Conservation (phyloP, 2,888 invertebrate species). For the Drosophila pseudotakahashii region DNA sequence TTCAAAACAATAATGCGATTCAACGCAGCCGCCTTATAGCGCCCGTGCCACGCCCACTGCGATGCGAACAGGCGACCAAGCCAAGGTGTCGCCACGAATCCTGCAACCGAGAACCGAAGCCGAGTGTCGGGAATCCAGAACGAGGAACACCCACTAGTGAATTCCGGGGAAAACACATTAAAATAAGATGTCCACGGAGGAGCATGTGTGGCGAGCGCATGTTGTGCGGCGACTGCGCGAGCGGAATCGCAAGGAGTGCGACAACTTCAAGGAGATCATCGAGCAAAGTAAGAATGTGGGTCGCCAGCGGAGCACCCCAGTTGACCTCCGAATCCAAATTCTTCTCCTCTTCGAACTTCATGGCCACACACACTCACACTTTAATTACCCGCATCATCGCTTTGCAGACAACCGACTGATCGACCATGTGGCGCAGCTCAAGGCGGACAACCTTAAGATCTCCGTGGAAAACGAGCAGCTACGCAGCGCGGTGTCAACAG, state of each 20-base stretch:
- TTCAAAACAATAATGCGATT: slow-evolving; percentile 34
- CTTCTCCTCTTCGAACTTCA: slow-evolving; percentile 8
- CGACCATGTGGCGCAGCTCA: slow-evolving; percentile 92
- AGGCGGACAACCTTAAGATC: slow-evolving; percentile 93
- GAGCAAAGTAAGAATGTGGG: slow-evolving; percentile 88
- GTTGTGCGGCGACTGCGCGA: slow-evolving; percentile 89
- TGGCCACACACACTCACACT: slow-evolving; percentile 10
- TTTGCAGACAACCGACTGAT: slow-evolving; percentile 93
- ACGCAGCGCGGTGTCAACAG: slow-evolving; percentile 86
- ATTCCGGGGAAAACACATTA: slow-evolving; percentile 11
- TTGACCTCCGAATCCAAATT: slow-evolving; percentile 6
- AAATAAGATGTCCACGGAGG: slow-evolving; percentile 80
- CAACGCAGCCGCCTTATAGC: slow-evolving; percentile 27
- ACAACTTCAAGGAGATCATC: slow-evolving; percentile 92
- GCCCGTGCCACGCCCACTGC: slow-evolving; percentile 18
- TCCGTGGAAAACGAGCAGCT: slow-evolving; percentile 94
- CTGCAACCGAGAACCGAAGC: slow-evolving; percentile 12
- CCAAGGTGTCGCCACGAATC: slow-evolving; percentile 24
- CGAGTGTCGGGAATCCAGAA: slow-evolving; percentile 9
- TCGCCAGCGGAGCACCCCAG: slow-evolving; percentile 5
- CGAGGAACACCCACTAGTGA: slow-evolving; percentile 18
- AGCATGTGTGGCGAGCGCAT: slow-evolving; percentile 88
- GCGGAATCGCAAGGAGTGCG: slow-evolving; percentile 90
- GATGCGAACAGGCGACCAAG: slow-evolving; percentile 17
- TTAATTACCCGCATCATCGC: slow-evolving; percentile 14